phyloP scores from a whole-genome alignment of 1,140 invertebrate genomes.

The Tetramorium simillimum region DNA sequence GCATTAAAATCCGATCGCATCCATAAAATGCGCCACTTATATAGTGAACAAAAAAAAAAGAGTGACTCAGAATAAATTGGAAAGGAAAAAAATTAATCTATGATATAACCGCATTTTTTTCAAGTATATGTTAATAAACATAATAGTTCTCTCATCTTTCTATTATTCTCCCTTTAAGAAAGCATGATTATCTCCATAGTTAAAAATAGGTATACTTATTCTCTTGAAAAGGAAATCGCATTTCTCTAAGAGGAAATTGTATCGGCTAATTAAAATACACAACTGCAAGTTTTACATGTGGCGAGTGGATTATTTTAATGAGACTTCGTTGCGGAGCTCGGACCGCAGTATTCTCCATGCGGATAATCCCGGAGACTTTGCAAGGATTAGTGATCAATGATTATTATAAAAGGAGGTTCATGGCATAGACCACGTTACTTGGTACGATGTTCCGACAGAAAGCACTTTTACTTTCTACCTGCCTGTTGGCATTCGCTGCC shows the following conservation, averaged over 20 bases:
- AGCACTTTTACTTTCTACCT: conserved; percentile 62
- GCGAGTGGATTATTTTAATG: conserved; percentile 79
- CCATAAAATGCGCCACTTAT: conserved; percentile 19
- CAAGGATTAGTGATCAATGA: conserved; percentile 68
- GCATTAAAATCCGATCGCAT: conserved; percentile 61
- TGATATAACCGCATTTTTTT: neutral
- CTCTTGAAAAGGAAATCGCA: conserved; percentile 62
- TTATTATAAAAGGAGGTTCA: conserved; percentile 73
- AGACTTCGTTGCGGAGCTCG: conserved; percentile 58
- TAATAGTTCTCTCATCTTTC: neutral
- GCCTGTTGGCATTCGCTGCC: conserved; percentile 60
- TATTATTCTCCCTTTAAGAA: neutral
- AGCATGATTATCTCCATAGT: neutral
- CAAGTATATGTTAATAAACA: neutral
- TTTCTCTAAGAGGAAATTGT: conserved; percentile 57
- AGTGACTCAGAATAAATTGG: neutral
- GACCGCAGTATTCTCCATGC: conserved; percentile 37
- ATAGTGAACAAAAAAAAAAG: conserved; percentile 30
- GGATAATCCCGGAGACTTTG: conserved; percentile 71
- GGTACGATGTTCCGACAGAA: conserved; percentile 71
- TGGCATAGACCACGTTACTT: conserved; percentile 23
- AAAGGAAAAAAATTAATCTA: neutral
- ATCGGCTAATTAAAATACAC: conserved; percentile 73
- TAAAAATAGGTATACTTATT: conserved; percentile 28
- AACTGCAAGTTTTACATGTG: conserved; percentile 71